These are phyloP conservation scores for Pseudoips prasinana DNA, from an alignment of 2,888 invertebrate species.

Conservation along the genomic window DNA sequence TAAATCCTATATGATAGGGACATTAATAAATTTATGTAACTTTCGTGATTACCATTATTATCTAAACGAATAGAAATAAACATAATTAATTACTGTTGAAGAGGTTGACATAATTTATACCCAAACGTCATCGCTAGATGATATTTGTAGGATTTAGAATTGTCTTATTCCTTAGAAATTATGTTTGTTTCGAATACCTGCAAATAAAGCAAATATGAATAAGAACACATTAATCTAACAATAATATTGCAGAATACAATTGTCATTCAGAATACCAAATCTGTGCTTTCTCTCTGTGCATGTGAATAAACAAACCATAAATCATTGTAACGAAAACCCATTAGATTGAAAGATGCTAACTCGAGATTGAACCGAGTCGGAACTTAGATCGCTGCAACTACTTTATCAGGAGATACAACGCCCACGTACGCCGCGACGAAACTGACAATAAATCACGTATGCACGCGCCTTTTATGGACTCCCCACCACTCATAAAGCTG, in stretches of 20 bases:
- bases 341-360: constrained; percentile 50
- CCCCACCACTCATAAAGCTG: constrained; percentile 18
- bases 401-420: constrained; percentile 38
- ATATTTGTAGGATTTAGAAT: no score
- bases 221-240: no score
- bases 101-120: no score
- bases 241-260: constrained; percentile 32
- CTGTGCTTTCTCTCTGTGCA: constrained; percentile 44
- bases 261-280: constrained; percentile 33
- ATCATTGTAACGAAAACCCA: constrained; percentile 50
- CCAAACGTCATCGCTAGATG: no score
- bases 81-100: no score
- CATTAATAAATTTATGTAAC: no score
- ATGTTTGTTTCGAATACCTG: no score
- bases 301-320: constrained; percentile 56
- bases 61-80: no score
- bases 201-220: no score
- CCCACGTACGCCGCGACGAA: constrained; percentile 39
- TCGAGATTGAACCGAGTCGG: constrained; percentile 45
- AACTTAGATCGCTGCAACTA: constrained; percentile 38
- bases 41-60: no score
- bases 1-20: no score
- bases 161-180: no score
- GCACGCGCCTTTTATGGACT: constrained; percentile 36
- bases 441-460: constrained; percentile 45